Evolutionary conservation across 2,113 vertebrate species (phyloP).

Genomic region (Nymphicus hollandicus): DNA sequence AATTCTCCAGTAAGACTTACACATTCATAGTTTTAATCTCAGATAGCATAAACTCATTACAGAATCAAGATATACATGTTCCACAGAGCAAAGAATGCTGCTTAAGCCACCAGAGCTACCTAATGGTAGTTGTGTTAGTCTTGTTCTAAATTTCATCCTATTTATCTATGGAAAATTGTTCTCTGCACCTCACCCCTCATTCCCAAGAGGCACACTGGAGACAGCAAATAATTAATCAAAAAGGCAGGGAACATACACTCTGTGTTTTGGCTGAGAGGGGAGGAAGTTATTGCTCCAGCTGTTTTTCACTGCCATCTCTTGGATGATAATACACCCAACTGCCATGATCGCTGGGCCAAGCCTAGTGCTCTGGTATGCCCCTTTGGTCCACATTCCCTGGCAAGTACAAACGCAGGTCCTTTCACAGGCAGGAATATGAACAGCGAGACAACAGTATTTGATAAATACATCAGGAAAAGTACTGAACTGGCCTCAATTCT

Average conservation of each 20-base stretch:
- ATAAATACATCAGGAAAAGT: neutral
- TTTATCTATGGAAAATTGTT: neutral
- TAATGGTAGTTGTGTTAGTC: neutral
- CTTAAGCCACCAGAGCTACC: neutral
- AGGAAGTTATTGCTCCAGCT: neutral
- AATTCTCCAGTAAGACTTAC: neutral
- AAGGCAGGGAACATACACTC: neutral
- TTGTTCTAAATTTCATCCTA: neutral
- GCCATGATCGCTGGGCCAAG: neutral
- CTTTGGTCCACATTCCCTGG: rapidly evolving
- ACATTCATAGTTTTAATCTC: neutral
- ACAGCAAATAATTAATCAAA: neutral
- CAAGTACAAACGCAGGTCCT: neutral
- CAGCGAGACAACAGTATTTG: neutral
- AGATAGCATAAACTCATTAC: neutral
- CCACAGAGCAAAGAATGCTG: neutral
- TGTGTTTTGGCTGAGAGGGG: neutral
- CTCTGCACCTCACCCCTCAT: neutral
- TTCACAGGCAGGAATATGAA: neutral
- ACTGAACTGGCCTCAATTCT: neutral
- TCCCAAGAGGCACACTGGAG: neutral
- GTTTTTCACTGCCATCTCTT: neutral
- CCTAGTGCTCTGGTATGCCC: rapidly evolving
- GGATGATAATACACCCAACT: neutral
- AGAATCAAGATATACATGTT: neutral